These are phyloP conservation scores for Mormyrus proboscirostris DNA, from an alignment of 2,797 vertebrate genomes.

Conservation along the genomic window DNA sequence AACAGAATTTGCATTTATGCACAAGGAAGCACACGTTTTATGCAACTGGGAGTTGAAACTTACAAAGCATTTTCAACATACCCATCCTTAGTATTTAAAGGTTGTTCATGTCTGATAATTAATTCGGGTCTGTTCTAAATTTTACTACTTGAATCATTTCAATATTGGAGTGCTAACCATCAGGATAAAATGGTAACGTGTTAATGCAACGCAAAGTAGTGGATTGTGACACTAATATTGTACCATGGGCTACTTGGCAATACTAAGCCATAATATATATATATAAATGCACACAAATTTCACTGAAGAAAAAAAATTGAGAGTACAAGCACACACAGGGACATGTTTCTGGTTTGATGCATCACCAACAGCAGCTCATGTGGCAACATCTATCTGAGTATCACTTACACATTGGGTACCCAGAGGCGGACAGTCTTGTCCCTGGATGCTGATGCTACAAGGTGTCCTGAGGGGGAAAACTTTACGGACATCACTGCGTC, in stretches of 20 bases:
- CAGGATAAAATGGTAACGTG: not conserved
- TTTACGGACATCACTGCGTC: slow-evolving; percentile 79
- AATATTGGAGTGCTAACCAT: not conserved
- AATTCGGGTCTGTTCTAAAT: not conserved
- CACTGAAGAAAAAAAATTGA: not conserved
- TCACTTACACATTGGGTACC: slow-evolving; percentile 84
- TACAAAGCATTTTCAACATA: not conserved
- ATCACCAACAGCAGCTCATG: not conserved
- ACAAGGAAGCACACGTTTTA: not conserved
- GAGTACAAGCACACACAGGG: not conserved
- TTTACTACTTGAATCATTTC: not conserved
- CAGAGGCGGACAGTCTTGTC: slow-evolving; percentile 94
- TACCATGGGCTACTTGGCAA: too few species aligned
- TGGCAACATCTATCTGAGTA: not conserved
- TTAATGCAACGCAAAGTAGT: not conserved
- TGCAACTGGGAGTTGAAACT: not conserved
- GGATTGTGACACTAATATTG: not conserved
- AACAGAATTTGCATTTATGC: not conserved
- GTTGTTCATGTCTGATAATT: not conserved
- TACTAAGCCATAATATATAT: not conserved
- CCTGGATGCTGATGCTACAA: slow-evolving; percentile 85
- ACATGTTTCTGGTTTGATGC: not conserved
- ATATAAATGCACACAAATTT: not conserved
- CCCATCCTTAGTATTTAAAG: not conserved
- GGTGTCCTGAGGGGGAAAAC: slow-evolving; percentile 89